Conservation (phyloP, 1,140 invertebrate genomes). For the Drosophila insularis region DNA sequence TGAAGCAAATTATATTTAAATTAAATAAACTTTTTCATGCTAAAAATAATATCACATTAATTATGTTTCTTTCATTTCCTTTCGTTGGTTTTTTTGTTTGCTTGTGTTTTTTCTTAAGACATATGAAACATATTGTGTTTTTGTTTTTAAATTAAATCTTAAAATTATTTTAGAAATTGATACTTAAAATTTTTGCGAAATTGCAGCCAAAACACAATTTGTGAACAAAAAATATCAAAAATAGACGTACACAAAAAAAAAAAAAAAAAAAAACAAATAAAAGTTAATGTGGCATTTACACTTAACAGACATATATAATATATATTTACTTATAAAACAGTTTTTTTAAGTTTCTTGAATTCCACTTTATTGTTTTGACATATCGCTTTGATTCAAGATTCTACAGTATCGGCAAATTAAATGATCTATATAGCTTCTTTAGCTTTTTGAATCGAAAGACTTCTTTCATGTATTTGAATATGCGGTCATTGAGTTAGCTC, state of each 20-base stretch:
- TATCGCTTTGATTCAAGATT: background rate
- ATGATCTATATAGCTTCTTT: background rate
- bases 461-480: too few species aligned
- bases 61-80: constrained; percentile 40
- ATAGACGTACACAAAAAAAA: background rate
- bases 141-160: constrained; percentile 11
- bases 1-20: constrained; percentile 41
- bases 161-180: constrained; percentile 34
- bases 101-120: background rate
- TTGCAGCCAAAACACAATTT: constrained; percentile 5
- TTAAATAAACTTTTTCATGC: constrained; percentile 31
- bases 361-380: too few species aligned
- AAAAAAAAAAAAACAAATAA: background rate
- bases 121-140: constrained; percentile 5
- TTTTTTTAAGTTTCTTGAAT: too few species aligned
- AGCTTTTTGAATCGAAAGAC: background rate
- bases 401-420: background rate
- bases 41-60: constrained; percentile 81
- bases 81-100: background rate
- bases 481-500: too few species aligned
- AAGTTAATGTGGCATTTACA: too few species aligned
- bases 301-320: too few species aligned
- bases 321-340: too few species aligned
- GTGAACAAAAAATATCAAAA: background rate
- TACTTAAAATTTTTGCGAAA: background rate